Percentiles rank a stretch among this genome's conserved stretches.
These are phyloP conservation scores for Dasypus novemcinctus DNA, from an alignment of 2,113 vertebrate species.

Conservation along the genomic window DNA sequence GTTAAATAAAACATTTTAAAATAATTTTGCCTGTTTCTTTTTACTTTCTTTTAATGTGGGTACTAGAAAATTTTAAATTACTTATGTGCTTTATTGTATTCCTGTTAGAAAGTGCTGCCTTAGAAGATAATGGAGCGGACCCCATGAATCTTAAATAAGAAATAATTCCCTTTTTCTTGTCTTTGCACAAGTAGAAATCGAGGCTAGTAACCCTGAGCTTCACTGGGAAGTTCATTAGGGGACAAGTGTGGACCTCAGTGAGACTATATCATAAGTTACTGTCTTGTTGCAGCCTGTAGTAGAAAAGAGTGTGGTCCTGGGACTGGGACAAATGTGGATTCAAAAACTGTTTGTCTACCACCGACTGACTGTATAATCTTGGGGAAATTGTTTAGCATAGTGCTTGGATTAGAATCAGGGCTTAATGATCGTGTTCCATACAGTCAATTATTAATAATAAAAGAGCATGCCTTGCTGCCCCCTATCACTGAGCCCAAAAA, in stretches of 20 bases:
- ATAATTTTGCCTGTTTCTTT: background rate
- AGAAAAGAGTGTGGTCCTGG: too few relatives aligned
- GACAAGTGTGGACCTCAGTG: background rate
- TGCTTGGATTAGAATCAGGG: background rate
- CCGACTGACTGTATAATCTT: background rate
- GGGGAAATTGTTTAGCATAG: background rate
- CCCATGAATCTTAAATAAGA: background rate
- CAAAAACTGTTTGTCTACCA: background rate
- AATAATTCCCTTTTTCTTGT: background rate
- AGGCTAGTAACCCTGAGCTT: background rate
- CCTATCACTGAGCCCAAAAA: background rate
- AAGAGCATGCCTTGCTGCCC: background rate
- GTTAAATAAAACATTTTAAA: background rate
- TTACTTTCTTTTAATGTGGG: background rate
- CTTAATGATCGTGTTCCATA: background rate
- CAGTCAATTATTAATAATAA: background rate
- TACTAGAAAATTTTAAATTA: background rate
- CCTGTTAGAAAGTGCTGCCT: background rate
- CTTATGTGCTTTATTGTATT: background rate
- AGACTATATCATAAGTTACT: background rate
- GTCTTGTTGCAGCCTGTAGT: background rate
- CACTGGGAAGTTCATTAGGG: background rate
- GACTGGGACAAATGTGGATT: background rate
- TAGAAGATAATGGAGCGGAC: background rate
- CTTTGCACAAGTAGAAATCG: background rate